A percentile compares a stretch with the other conserved stretches of the same genome.
These are phyloP conservation scores for Dunckerocampus dactyliophorus DNA, from an alignment of 2,113 vertebrate genomes.

Conservation along the genomic window DNA sequence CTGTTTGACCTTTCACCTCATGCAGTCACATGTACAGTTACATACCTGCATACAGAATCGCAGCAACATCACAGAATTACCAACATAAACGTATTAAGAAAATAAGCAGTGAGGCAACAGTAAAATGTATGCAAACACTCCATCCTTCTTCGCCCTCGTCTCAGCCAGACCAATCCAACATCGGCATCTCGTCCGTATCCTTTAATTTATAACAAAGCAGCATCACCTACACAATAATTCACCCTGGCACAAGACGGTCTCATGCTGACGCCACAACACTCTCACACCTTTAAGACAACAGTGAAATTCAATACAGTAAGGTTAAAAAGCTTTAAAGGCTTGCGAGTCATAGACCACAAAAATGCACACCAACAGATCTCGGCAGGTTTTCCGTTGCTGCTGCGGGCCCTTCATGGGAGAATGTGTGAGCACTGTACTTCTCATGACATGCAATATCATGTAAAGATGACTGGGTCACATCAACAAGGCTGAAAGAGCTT, in stretches of 20 bases:
- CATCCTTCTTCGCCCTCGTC: background rate
- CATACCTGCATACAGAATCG: slow-evolving; percentile 24
- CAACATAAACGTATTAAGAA: slow-evolving; percentile 6
- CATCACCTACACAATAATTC: slow-evolving; percentile 33
- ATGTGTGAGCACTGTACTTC: background rate
- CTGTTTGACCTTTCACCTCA: slow-evolving; percentile 45
- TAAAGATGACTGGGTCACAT: slow-evolving; percentile 8
- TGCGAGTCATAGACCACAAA: slow-evolving; percentile 18
- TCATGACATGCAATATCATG: slow-evolving; percentile 51
- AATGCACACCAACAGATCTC: slow-evolving; percentile 14
- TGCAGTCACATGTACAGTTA: slow-evolving; percentile 42
- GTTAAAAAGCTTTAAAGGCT: slow-evolving; percentile 43
- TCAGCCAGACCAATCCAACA: background rate
- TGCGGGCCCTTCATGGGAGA: slow-evolving; percentile 8
- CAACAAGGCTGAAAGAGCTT: slow-evolving; percentile 15
- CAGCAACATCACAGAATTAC: slow-evolving; percentile 26
- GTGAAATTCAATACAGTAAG: slow-evolving; percentile 58
- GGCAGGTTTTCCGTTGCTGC: slow-evolving; percentile 14
- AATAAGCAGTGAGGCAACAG: background rate
- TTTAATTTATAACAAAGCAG: slow-evolving; percentile 20
- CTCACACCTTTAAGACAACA: slow-evolving; percentile 62
- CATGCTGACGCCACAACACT: slow-evolving; percentile 65
- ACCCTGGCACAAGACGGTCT: slow-evolving; percentile 56
- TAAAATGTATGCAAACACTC: slow-evolving; percentile 22
- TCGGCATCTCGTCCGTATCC: slow-evolving; percentile 13